These are phyloP conservation scores for Branchinecta lynchi DNA, from an alignment of 1,140 invertebrate species.

Conservation along the genomic window DNA sequence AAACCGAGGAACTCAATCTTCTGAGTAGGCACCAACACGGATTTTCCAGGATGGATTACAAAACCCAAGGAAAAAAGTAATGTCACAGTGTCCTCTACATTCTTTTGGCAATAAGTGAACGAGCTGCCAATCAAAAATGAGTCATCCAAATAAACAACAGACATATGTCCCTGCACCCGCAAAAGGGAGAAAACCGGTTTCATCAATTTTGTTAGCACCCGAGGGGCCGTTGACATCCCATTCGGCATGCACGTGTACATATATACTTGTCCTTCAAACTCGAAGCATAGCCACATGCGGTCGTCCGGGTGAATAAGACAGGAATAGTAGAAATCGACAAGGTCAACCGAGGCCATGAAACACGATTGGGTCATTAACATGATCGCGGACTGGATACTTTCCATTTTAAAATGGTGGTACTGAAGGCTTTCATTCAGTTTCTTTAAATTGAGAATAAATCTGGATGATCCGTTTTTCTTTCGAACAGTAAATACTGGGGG, in stretches of 20 bases:
- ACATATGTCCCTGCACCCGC: conserved; percentile 15
- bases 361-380: neutral
- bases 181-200: conserved; percentile 22
- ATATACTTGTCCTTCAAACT: neutral
- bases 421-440: neutral
- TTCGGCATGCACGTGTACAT: conserved; percentile 19
- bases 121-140: conserved; percentile 1
- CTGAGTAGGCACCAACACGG: conserved; percentile 21
- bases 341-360: neutral
- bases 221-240: conserved; percentile 16
- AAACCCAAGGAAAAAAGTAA: conserved; percentile 21
- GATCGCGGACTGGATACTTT: neutral
- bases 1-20: conserved; percentile 20
- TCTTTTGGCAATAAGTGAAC: conserved; percentile 15
- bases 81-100: conserved; percentile 1
- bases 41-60: conserved; percentile 23
- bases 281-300: neutral
- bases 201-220: conserved; percentile 22
- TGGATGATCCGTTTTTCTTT: neutral
- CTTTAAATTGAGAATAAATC: neutral
- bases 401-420: conserved; percentile 6
- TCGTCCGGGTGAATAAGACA: neutral
- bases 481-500: neutral
- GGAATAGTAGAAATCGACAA: conserved; percentile 6
- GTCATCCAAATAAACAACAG: conserved; percentile 20